These are phyloP conservation scores for Enteromius thamalakanensis DNA, from an alignment of 2,797 vertebrate genomes.

Conservation along the genomic window DNA sequence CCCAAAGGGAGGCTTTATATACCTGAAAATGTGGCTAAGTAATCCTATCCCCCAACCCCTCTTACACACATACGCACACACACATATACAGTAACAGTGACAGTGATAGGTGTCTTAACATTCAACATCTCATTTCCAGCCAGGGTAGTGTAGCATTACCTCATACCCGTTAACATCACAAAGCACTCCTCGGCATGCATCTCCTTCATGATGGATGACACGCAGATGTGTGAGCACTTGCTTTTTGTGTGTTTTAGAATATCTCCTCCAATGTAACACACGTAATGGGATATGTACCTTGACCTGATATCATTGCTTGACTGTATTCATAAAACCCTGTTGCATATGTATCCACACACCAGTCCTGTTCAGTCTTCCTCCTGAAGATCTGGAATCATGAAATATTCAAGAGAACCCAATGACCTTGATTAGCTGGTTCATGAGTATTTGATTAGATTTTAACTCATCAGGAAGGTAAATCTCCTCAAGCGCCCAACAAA, in stretches of 20 bases:
- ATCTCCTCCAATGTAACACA: neutral
- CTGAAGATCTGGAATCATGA: conserved; percentile 12
- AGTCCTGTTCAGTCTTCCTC: neutral
- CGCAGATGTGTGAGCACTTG: conserved; percentile 69
- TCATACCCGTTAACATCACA: conserved; percentile 70
- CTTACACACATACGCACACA: conserved; percentile 2
- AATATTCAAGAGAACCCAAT: conserved; percentile 20
- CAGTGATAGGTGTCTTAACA: neutral
- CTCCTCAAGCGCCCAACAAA: neutral
- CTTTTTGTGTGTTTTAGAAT: conserved; percentile 1
- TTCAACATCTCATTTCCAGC: conserved; percentile 8
- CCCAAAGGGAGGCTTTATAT: conserved; percentile 14
- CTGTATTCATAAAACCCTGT: conserved; percentile 13
- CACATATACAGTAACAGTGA: conserved; percentile 6
- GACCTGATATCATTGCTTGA: neutral
- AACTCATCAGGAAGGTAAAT: conserved; percentile 24
- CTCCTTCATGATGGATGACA: conserved; percentile 70
- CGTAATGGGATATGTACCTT: conserved; percentile 8
- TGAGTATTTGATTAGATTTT: conserved; percentile 12
- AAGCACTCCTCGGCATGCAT: conserved; percentile 64
- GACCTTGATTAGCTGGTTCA: conserved; percentile 39
- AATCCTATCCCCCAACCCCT: neutral
- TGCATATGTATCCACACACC: conserved; percentile 9
- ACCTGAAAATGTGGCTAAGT: neutral
- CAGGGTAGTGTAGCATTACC: conserved; percentile 66